phyloP scores from a whole-genome alignment of 2,113 vertebrate genomes.

The Corythaixoides concolor region DNA sequence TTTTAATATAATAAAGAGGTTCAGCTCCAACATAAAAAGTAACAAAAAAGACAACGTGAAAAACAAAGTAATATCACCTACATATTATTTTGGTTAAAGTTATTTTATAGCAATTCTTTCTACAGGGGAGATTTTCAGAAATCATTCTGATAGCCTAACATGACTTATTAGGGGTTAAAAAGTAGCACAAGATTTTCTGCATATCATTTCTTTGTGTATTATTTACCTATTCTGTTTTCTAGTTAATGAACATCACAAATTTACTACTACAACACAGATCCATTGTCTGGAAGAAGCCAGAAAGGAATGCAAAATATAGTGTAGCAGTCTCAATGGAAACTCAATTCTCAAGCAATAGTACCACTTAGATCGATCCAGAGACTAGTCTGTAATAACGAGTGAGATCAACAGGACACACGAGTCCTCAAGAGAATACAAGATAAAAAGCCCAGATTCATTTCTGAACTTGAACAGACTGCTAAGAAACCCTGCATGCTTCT shows the following conservation, averaged over 20 bases:
- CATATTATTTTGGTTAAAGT: neutral
- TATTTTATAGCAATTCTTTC: neutral
- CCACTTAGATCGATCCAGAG: neutral
- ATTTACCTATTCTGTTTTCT: neutral
- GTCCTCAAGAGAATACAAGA: neutral
- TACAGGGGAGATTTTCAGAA: neutral
- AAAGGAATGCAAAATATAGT: neutral
- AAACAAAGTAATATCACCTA: neutral
- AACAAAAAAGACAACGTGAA: neutral
- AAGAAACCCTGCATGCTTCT: neutral
- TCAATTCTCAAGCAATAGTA: neutral
- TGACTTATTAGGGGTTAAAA: neutral
- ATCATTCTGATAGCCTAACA: neutral
- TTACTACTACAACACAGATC: neutral
- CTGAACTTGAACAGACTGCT: neutral
- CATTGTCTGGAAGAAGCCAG: neutral
- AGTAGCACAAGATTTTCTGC: neutral
- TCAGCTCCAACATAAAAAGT: neutral
- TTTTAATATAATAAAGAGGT: neutral
- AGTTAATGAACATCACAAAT: neutral
- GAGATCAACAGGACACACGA: neutral
- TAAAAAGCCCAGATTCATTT: neutral
- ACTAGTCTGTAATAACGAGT: accelerated
- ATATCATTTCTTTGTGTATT: neutral
- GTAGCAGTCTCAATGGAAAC: neutral